Evolutionary conservation across 2,113 vertebrate species (phyloP), one percentile per base, ranked within the genome.

Genomic region (Pedetes capensis): DNA sequence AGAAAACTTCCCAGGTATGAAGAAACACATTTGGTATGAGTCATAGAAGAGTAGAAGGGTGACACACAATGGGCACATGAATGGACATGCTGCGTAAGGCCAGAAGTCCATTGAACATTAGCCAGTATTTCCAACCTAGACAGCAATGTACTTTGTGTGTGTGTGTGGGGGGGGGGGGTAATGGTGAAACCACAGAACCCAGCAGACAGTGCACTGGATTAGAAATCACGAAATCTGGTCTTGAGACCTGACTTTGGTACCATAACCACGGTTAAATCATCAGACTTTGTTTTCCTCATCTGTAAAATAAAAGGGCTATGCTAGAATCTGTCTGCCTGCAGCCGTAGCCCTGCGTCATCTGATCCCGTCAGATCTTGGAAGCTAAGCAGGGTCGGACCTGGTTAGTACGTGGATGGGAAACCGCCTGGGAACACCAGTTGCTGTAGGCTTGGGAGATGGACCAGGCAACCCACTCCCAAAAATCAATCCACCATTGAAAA

Each of bases 11-110:
- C 12, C 10, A 37, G 39, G 34, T 87, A 29, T 9, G 37, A n/a
- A 93, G 47, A 95, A 92, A 90, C 22, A 6, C 29, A 44, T 95
- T 80, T 85, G 17, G 47, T 91, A 66, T 94, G 90, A 89, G n/a
- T 95, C 87, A 91, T 17, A 32, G 78, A 72, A 34, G 32, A 86
- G 16, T 55, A 37, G 84, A 95, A 87, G 34, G 37, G 49, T 90
- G 25, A 59, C 75, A 66, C 20, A 10, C 2, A 10, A 34, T 29
- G 2, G 86, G 55, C 8, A 82, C 79, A 82, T 86, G 49, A 86
- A 59, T 89, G 68, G 44, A 89, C 81, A 74, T 34, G 42, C 27
- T 68, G 53, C 6, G 9, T 81, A 61, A 72, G 42, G 37, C 23
- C 34, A 89, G 72, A 94, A 42, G n/a, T 74, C 47, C 34, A 78